Base-by-base conservation (phyloP, 1,140 invertebrate species). In the Cydia splendana region DNA sequence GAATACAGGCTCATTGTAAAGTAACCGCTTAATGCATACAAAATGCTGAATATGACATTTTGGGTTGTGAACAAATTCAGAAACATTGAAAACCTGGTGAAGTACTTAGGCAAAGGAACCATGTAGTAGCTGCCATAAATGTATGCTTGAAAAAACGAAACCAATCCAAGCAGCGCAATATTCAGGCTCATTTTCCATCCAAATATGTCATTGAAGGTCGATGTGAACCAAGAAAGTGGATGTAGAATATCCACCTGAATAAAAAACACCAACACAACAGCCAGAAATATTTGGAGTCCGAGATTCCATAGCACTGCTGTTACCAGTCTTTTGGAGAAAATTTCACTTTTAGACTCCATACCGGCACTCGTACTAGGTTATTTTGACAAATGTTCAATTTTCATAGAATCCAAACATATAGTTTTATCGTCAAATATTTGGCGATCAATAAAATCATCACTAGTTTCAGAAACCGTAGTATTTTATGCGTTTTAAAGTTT, bases 31-130 rank as follows among this genome's bases (percentile, higher is more conserved):
- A 95, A 74, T 9, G 95, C 88, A 85, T 96, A 94, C 2, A 96
- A 79, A n/a, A 86, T 57, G 13, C 94, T 86, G 18, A 96, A 87
- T n/a, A 95, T 79, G 0, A 95, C 78, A 84, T 95, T 96, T 77
- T 94, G 94, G 0, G 94, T n/a, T 1, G 94, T 94, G 82, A 96
- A 95, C 76, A 95, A 88, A 57, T 91, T 94, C 38, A 94, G 87
- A 53, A 96, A 93, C 85, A 95, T 94, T 28, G 92, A 88, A 81
- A 96, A 96, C 87, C 95, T 94, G 48, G 94, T 96, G 75, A 94
- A 94, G 74, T 94, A 90, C 78, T 95, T 95, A 0, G 90, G 89
- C 71, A 84, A 76, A 67, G 90, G 86, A 15, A 82, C 84, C 76
- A 88, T 88, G 38, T 90, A 91, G 69, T 90, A 91, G 74, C 83